A percentile compares a stretch with the other conserved stretches of the same genome.
Conservation (phyloP, 2,797 vertebrate genomes). For the Amazona ochrocephala region DNA sequence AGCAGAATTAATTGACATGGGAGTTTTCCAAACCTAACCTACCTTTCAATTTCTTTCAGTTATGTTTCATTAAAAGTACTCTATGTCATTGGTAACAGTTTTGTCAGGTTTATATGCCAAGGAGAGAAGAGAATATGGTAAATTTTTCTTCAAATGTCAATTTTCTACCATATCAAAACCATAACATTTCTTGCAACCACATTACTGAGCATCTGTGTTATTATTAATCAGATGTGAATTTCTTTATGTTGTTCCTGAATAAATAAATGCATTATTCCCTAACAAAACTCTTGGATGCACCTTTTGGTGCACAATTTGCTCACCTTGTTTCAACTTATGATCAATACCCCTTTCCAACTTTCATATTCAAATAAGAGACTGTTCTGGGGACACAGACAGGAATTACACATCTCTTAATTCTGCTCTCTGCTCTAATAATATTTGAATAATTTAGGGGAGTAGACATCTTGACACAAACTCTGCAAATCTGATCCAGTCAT, state of each 20-base stretch:
- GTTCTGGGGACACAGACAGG: not conserved
- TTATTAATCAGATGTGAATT: not conserved
- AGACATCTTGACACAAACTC: not conserved
- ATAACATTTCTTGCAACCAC: not conserved
- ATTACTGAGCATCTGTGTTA: not conserved
- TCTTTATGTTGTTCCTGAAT: not conserved
- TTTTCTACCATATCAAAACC: not conserved
- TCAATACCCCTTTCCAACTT: not conserved
- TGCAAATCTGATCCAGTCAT: not conserved
- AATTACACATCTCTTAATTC: slow-evolving; percentile 2
- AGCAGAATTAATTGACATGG: slow-evolving; percentile 20
- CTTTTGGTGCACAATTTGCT: not conserved
- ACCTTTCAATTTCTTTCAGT: slow-evolving; percentile 33
- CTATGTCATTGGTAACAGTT: not conserved
- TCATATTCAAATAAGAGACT: not conserved
- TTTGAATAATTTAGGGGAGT: not conserved
- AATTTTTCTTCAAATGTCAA: not conserved
- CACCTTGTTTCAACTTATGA: not conserved
- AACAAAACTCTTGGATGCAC: not conserved
- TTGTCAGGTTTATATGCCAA: not conserved
- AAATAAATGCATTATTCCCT: not conserved
- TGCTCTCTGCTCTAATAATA: not conserved
- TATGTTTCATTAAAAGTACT: slow-evolving; percentile 22
- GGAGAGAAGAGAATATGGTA: not conserved
- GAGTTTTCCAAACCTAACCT: slow-evolving; percentile 10